phyloP scores from a whole-genome alignment of 1,140 invertebrate species.

The Yoshiicerus persimilis region DNA sequence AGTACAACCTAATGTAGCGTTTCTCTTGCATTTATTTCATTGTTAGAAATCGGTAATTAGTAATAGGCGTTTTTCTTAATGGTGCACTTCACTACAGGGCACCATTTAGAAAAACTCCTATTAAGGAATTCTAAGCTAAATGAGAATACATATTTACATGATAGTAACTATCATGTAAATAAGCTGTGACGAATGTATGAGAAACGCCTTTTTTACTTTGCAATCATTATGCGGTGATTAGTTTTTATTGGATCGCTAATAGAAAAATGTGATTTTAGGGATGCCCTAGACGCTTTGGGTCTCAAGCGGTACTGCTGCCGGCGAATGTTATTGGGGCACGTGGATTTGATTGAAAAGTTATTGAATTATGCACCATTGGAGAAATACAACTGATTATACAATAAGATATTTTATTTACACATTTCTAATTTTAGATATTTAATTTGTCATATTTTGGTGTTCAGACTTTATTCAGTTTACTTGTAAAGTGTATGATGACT shows the following conservation, averaged over 20 bases:
- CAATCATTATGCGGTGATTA: background rate
- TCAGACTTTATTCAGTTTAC: no score
- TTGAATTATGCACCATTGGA: slow-evolving; percentile 97
- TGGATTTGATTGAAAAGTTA: slow-evolving; percentile 98
- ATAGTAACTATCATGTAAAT: background rate
- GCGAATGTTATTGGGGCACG: slow-evolving; percentile 96
- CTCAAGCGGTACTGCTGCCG: slow-evolving; percentile 97
- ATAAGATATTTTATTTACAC: no score
- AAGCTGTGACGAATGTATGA: no score
- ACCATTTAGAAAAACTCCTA: background rate
- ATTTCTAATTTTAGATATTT: no score
- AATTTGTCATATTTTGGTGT: no score
- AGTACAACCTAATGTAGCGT: background rate
- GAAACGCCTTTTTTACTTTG: slow-evolving; percentile 10
- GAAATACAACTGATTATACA: slow-evolving; percentile 64
- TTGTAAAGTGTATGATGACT: no score
- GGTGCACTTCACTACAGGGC: background rate
- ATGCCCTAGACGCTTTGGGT: slow-evolving; percentile 96
- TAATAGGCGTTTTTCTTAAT: background rate
- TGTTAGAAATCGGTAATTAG: background rate
- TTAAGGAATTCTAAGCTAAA: no score
- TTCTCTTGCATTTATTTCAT: background rate
- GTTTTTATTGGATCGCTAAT: background rate
- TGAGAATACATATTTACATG: background rate
- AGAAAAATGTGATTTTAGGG: slow-evolving; percentile 65